Conservation (phyloP, 2,888 invertebrate genomes). For the Onthophagus sagittarius region DNA sequence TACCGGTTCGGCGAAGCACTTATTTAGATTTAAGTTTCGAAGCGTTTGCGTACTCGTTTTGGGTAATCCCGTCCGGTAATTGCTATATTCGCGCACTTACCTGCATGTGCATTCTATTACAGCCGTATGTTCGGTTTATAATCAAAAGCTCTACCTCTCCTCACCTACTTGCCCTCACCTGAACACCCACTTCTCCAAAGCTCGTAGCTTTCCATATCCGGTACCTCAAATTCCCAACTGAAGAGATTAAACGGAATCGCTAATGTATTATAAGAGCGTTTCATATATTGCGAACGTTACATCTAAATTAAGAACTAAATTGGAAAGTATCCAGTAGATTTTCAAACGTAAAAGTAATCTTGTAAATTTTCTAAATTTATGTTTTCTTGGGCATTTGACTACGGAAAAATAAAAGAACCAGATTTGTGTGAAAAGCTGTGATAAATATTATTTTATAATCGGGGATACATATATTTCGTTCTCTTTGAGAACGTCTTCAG, state of each 20-base stretch:
- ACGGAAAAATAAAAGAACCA: too few species aligned
- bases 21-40: background rate
- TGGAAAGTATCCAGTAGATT: background rate
- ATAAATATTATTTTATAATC: too few species aligned
- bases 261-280: background rate
- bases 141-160: background rate
- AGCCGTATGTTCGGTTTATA: background rate
- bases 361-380: background rate
- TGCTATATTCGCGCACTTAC: background rate
- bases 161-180: background rate
- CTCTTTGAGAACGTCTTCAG: too few species aligned
- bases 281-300: background rate
- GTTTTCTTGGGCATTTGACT: too few species aligned
- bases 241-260: background rate
- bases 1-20: background rate
- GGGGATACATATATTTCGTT: too few species aligned
- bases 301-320: background rate
- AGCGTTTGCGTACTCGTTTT: background rate
- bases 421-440: too few species aligned
- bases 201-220: background rate
- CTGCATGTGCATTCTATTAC: background rate
- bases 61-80: background rate
- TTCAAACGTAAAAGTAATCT: background rate
- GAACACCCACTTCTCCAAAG: background rate
- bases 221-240: background rate